Conservation (phyloP, 2,113 vertebrate species). For the Ictalurus furcatus region DNA sequence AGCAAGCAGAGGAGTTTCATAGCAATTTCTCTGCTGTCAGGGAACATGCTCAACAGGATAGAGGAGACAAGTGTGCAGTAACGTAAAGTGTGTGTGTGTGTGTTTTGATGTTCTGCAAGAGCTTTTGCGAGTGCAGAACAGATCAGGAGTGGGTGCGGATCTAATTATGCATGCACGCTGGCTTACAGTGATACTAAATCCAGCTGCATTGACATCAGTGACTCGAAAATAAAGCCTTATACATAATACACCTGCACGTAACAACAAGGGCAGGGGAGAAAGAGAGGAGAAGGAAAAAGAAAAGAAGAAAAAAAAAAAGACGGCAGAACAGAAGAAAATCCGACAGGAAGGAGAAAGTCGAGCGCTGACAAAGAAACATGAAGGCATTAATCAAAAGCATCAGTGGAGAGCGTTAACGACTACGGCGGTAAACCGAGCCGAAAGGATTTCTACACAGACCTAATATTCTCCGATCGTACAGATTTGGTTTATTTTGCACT, state of each 20-base stretch:
- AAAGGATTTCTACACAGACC: not conserved
- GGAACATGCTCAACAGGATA: slow-evolving; percentile 23
- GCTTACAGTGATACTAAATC: slow-evolving; percentile 78
- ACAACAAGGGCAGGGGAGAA: slow-evolving; percentile 48
- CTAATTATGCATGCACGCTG: slow-evolving; percentile 81
- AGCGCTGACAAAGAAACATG: not conserved
- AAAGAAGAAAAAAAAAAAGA: not conserved
- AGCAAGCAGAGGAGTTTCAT: slow-evolving; percentile 20
- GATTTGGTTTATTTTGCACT: not conserved
- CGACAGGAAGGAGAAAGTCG: not conserved
- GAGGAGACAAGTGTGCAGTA: slow-evolving; percentile 4
- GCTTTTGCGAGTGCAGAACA: slow-evolving; percentile 75
- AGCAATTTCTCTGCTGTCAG: slow-evolving; percentile 38
- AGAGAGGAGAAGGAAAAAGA: no score
- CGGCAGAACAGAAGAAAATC: not conserved
- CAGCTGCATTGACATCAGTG: slow-evolving; percentile 70
- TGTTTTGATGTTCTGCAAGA: slow-evolving; percentile 66
- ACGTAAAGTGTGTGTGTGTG: not conserved
- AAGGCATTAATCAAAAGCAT: slow-evolving; percentile 20
- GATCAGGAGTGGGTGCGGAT: slow-evolving; percentile 80
- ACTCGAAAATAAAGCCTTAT: slow-evolving; percentile 59
- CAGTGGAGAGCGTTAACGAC: not conserved
- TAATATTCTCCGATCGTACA: not conserved
- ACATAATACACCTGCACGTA: slow-evolving; percentile 60
- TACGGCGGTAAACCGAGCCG: not conserved